Base-by-base conservation (phyloP, 2,888 invertebrate species). In the Julus scandinavius region DNA sequence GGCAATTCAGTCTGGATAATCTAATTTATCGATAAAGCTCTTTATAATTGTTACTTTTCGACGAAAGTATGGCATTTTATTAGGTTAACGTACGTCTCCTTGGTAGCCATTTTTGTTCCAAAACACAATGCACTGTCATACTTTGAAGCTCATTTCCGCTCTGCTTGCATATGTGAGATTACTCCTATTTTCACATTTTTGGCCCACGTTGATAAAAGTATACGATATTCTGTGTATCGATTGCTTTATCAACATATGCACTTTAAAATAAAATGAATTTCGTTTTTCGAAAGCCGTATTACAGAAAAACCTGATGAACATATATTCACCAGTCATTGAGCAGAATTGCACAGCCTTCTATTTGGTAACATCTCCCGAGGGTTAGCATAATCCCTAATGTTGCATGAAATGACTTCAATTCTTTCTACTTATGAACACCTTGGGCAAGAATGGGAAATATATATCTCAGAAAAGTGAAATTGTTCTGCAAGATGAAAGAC, bases 381-480 rank as follows among this genome's bases (percentile, higher is more conserved):
- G 72, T 80, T 80, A 38, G 15, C 80, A 80, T 40, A 80, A 80
- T 80, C 80, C 80, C 80, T 80, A 80, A 80, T 80, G 80, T 80
- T 80, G 80, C 80, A 80, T 80, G 80, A 80, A 80, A 80, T 80
- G 80, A 80, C 80, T 72, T 72, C 38, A 80, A 80, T 80, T 80
- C 80, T 80, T 80, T 38, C 38, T 29, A 80, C 80, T 80, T 80
- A 80, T 80, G 80, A 80, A 80, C 80, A 80, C 80, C 80, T 80
- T 80, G 80, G 80, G 80, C 80, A 80, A 80, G 38, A 38, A 11
- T 80, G 13, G 15, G 80, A 80, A 9, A 20, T 20, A n/a, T 63
- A 80, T 58, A 58, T 40, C 40, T 63, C 63, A 72, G 72, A 72
- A 72, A 54, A 29, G 11, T 38, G 38, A 80, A 80, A 80, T 80